These are phyloP conservation scores for Steinernema carpocapsae DNA, from an alignment of 2,888 invertebrate species.

Conservation along the genomic window DNA sequence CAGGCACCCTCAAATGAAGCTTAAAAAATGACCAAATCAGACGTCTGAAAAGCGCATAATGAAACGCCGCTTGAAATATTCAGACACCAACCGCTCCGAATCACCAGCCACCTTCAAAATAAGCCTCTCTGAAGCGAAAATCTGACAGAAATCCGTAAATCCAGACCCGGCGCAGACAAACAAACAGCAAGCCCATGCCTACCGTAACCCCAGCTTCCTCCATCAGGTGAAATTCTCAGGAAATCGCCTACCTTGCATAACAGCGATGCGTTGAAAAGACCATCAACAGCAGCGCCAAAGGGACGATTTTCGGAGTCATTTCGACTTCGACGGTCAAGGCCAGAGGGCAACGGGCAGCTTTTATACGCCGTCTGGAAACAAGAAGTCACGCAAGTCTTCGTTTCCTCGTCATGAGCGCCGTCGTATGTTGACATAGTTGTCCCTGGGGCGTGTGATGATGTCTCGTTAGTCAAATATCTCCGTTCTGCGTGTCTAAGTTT, in stretches of 20 bases:
- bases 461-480: conserved; percentile 24
- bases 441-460: not conserved
- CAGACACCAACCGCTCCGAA: too few relatives aligned
- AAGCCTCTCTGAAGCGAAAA: too few relatives aligned
- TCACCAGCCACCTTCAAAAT: too few relatives aligned
- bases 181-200: not conserved
- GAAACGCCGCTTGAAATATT: too few relatives aligned
- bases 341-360: not conserved
- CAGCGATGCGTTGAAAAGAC: not conserved
- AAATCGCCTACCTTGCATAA: conserved; percentile 8
- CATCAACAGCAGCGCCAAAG: not conserved
- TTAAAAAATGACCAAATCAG: too few relatives aligned
- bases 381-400: conserved; percentile 4
- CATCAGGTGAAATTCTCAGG: not conserved
- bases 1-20: too few relatives aligned
- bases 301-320: not conserved
- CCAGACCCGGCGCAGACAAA: too few relatives aligned
- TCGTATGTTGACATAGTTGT: not conserved
- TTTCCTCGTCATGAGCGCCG: not conserved
- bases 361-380: conserved; percentile 16
- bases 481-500: not conserved
- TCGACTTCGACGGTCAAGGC: conserved; percentile 23
- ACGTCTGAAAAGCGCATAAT: too few relatives aligned
- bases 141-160: too few relatives aligned
- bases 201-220: not conserved